Conservation (phyloP, 1,140 invertebrate species). For the Notospermus geniculatus region DNA sequence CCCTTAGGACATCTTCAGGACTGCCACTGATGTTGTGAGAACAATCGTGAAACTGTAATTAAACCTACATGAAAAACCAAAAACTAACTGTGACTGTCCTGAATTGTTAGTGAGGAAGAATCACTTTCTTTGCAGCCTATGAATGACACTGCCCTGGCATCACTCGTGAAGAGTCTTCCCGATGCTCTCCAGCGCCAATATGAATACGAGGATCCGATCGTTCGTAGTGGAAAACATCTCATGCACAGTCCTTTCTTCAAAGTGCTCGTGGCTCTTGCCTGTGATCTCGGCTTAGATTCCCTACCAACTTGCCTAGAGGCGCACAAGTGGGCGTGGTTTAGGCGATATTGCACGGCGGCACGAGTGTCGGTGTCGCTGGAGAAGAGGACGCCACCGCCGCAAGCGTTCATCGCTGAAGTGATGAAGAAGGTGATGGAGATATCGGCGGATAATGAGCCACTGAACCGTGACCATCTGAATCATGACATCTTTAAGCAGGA, state of each 20-base stretch:
- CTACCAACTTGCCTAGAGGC: constrained; percentile 68
- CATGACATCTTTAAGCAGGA: constrained; percentile 81
- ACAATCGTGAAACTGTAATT: no score
- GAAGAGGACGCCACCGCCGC: constrained; percentile 70
- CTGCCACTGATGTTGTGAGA: no score
- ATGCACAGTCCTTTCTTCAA: constrained; percentile 86
- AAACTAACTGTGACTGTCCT: no score
- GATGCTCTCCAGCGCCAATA: constrained; percentile 83
- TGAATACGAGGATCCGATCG: constrained; percentile 90
- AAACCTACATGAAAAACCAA: no score
- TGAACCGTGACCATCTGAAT: constrained; percentile 69
- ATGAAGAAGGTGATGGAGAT: constrained; percentile 62
- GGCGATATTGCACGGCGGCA: constrained; percentile 84
- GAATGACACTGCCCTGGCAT: constrained; percentile 52
- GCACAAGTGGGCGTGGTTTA: constrained; percentile 92
- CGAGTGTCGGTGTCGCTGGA: constrained; percentile 82
- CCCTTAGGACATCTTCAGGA: no score
- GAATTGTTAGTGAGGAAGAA: no score
- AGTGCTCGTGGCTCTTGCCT: constrained; percentile 82
- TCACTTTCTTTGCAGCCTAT: constrained; percentile 32
- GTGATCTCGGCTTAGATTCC: constrained; percentile 80
- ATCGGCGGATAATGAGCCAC: constrained; percentile 56
- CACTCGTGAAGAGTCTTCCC: constrained; percentile 69
- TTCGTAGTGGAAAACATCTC: constrained; percentile 82
- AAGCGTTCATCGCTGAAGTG: constrained; percentile 74